Conservation (phyloP, 2,797 vertebrate genomes). For the Catamblyrhynchus diadema region DNA sequence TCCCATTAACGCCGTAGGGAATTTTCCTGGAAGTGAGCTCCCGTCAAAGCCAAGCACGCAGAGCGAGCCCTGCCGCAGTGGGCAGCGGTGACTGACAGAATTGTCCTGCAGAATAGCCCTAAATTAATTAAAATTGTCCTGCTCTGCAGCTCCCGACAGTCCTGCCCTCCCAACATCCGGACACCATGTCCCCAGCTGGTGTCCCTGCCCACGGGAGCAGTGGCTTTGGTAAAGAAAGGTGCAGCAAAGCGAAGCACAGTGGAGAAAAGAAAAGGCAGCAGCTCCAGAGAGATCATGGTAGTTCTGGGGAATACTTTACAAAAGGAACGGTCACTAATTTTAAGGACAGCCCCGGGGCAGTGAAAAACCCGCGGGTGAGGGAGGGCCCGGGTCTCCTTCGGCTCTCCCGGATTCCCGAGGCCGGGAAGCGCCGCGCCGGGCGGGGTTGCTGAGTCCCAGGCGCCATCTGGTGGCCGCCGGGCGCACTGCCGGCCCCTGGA, state of each 20-base stretch:
- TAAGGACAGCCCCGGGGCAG: not conserved
- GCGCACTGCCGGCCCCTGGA: not conserved
- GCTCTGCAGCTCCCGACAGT: rapidly evolving
- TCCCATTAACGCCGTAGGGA: rapidly evolving
- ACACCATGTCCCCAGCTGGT: rapidly evolving
- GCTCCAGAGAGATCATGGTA: rapidly evolving
- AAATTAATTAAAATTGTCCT: not conserved
- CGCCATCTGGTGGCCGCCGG: slow-evolving; percentile 72
- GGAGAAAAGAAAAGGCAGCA: no score
- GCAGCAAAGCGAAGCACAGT: rapidly evolving
- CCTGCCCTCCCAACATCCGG: no score
- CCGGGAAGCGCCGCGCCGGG: not conserved
- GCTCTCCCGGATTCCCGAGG: not conserved
- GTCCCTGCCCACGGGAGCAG: not conserved
- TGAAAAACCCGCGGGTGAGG: not conserved
- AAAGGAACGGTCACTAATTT: not conserved
- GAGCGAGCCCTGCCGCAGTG: rapidly evolving
- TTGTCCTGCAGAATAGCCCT: not conserved
- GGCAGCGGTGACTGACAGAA: rapidly evolving
- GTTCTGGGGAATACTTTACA: not conserved
- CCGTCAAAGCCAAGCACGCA: rapidly evolving
- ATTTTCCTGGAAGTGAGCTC: not conserved
- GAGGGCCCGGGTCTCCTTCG: not conserved
- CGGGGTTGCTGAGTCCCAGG: slow-evolving; percentile 52
- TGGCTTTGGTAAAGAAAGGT: rapidly evolving